A percentile compares a stretch with the other conserved stretches of the same genome.
These are phyloP conservation scores for Eupithecia vulgata DNA, from an alignment of 2,888 invertebrate species.

Conservation along the genomic window DNA sequence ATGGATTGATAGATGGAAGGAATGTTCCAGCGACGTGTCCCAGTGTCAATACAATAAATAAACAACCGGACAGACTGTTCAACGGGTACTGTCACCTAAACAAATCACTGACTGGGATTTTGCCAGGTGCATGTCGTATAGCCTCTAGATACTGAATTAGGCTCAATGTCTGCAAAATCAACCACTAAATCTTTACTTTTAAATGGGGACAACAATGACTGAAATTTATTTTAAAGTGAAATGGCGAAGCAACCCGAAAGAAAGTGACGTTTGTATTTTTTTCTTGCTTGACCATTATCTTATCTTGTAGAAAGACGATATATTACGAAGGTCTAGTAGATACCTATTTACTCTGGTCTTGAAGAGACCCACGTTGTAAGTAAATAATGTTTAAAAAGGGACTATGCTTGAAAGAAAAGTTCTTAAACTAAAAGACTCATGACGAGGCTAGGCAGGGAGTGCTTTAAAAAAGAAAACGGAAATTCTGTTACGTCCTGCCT, in stretches of 20 bases:
- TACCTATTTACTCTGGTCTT: background rate
- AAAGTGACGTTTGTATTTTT: too few species aligned
- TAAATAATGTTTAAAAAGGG: background rate
- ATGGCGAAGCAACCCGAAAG: background rate
- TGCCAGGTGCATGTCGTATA: constrained; percentile 15
- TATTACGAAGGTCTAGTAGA: background rate
- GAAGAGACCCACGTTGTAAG: background rate
- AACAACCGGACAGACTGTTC: constrained; percentile 6
- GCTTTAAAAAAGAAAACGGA: background rate
- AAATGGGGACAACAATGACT: background rate
- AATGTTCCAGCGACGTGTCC: background rate
- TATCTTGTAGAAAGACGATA: background rate
- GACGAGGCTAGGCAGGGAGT: too few species aligned
- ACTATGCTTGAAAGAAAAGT: background rate
- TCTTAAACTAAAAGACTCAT: too few species aligned
- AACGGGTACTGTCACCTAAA: constrained; percentile 23
- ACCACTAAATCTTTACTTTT: background rate
- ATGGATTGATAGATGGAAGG: background rate
- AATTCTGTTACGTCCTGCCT: background rate
- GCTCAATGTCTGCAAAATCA: background rate
- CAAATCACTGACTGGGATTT: constrained; percentile 14
- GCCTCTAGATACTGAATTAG: background rate
- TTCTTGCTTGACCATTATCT: too few species aligned
- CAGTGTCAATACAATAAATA: constrained; percentile 9
- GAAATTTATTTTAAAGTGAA: background rate